Base-by-base conservation (phyloP, 2,797 vertebrate species). In the Phoxinus dragarum region DNA sequence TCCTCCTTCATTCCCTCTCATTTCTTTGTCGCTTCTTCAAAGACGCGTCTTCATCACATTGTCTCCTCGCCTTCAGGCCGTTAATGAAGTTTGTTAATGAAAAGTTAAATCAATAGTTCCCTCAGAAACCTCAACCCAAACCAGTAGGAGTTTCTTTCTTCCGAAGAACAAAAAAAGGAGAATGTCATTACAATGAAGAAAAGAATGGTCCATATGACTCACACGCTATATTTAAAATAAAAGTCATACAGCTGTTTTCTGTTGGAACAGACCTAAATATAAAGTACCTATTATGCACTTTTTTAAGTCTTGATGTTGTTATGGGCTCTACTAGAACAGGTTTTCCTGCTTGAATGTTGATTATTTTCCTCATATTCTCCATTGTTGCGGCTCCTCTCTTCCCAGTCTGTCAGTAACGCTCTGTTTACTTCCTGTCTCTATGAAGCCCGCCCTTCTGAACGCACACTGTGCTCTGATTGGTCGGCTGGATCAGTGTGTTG, bases 61-160 rank as follows among this genome's bases (percentile, higher is more conserved):
- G 78, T 90, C 90, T 90, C 82, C 78, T 86, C 78, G 81, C 54
- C 44, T 66, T 86, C 78, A 34, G 78, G 59, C 74, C 67, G 6
- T 89, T 93, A 94, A 94, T 92, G 89, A 93, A 89, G 92, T 92
- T 93, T 87, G 90, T 14, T 59, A 56, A 56, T 56, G 21, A 77
- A 23, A 77, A 56, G 49, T 16, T 59, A 27, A 75, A 75, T 75
- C 9, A 36, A 38, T 12, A 19, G 73, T 34, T 19, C 16, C 14
- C n/a, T 19, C 2, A 9, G 47, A 54, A 75, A 36, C 36, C 5
- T n/a, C 12, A 27, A 40, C 36, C 34, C 56, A 66, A 17, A 17
- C 61, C 17, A 34, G 52, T 16, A 77, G 36, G 74, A 77, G 75
- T 59, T 40, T 40, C 52, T 59, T 56, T 77, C 21, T 61, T 59